A percentile compares a stretch with the other conserved stretches of the same genome.
Conservation (phyloP, 2,797 vertebrate genomes). For the Danio albolineatus region DNA sequence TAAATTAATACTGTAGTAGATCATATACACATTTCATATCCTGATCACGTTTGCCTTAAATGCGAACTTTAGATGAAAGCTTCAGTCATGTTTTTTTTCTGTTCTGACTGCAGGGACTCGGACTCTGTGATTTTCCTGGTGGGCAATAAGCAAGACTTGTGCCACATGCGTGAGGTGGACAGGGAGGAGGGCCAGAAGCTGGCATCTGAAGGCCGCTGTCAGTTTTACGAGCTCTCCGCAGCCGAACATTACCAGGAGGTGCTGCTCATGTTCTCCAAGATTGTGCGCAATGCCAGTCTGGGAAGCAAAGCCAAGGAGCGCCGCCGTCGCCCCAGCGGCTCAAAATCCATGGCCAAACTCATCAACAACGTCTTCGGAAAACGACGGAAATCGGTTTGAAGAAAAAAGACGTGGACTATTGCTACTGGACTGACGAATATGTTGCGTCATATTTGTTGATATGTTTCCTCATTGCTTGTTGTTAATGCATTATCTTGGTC, state of each 20-base stretch:
- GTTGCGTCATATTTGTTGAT: conserved; percentile 1
- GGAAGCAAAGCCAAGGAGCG: conserved; percentile 82
- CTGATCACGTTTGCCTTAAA: no score
- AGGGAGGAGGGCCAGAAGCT: conserved; percentile 85
- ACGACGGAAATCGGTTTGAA: conserved; percentile 87
- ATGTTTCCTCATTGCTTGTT: neutral
- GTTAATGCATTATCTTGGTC: neutral
- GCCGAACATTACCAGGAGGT: conserved; percentile 88
- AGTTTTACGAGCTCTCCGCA: conserved; percentile 88
- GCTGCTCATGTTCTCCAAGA: conserved; percentile 82
- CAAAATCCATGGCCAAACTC: conserved; percentile 88
- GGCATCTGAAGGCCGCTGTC: conserved; percentile 80
- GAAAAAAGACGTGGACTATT: conserved; percentile 21
- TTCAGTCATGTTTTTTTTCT: conserved; percentile 21
- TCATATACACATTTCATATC: no score
- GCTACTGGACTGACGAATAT: neutral
- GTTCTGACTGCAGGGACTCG: conserved; percentile 71
- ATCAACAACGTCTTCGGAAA: conserved; percentile 91
- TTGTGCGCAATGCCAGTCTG: conserved; percentile 76
- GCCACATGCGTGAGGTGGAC: conserved; percentile 84
- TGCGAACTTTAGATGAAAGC: no score
- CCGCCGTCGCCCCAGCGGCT: conserved; percentile 83
- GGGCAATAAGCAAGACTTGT: conserved; percentile 91
- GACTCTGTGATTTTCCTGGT: conserved; percentile 83
- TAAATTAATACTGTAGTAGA: no score